Percentiles rank a stretch among this genome's conserved stretches.
These are phyloP conservation scores for Pantherophis guttatus DNA, from an alignment of 2,113 vertebrate genomes.

Conservation along the genomic window DNA sequence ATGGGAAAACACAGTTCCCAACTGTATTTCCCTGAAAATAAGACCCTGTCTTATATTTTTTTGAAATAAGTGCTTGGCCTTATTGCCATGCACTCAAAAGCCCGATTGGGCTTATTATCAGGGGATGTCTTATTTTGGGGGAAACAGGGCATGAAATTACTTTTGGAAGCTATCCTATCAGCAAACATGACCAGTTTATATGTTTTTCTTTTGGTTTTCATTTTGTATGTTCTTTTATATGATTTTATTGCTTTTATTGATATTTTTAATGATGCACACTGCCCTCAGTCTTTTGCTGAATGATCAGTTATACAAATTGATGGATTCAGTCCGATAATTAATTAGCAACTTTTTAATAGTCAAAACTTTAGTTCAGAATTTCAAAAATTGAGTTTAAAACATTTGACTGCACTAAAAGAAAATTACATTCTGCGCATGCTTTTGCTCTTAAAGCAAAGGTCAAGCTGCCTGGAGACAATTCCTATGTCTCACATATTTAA, in stretches of 20 bases:
- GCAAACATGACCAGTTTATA: background rate
- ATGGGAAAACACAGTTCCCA: background rate
- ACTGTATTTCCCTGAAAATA: too few species aligned
- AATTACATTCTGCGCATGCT: background rate
- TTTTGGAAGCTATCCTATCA: background rate
- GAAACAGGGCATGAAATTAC: background rate
- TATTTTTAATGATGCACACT: background rate
- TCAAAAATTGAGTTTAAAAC: background rate
- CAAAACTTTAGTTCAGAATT: background rate
- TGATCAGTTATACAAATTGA: background rate
- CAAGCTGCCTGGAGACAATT: background rate
- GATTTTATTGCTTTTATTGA: background rate
- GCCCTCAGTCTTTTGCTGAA: background rate
- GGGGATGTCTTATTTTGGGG: too few species aligned
- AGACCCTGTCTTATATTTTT: too few species aligned
- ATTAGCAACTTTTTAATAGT: background rate
- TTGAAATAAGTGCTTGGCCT: too few species aligned
- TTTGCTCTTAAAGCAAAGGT: background rate
- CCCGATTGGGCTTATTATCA: too few species aligned
- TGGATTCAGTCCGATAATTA: background rate
- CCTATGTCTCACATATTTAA: background rate
- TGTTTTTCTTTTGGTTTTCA: background rate
- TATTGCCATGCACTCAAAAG: too few species aligned
- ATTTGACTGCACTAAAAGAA: background rate
- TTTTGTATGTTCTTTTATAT: background rate